Evolutionary conservation across 2,888 invertebrate genomes (phyloP), one percentile per base, ranked within the genome.

Genomic region (Caenorhabditis sp.): DNA sequence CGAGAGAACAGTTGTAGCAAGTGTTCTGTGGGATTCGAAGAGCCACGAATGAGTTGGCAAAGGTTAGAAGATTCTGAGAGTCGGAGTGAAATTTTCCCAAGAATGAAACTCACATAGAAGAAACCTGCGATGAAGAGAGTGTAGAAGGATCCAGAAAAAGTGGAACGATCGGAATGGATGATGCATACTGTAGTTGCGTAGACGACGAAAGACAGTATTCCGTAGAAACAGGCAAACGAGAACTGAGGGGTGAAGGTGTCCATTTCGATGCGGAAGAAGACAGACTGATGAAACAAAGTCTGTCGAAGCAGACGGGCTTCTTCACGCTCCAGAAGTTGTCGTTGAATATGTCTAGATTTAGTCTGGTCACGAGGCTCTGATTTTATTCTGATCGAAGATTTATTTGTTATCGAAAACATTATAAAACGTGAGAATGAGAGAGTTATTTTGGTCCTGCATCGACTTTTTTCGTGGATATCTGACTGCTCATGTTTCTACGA

Each of bases 101-200:
- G n/a, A n/a, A n/a, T n/a, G n/a, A n/a, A 61, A 26, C 67, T 67
- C 26, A 67, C 67, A n/a, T 32, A 55, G 20, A 40, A 8, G 18
- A 40, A 67, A 15, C 26, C 26, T 0, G 55, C 40, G n/a, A 44
- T 55, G 67, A 37, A 67, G 37, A 67, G 40, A 56, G n/a, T 58
- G 68, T 47, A 68, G 32, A 68, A 58, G 1, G 68, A 67, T 11
- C 67, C 55, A 18, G 37, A 37, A 35, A 67, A 67, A 0, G 15
- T 26, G 11, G 47, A 2, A 1, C 1, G 11, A 24, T 53, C 4
- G 24, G 13, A 20, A 1, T 62, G 28, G 5, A 72, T 62, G 13
- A 64, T 62, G 1, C 22, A 4, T n/a, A 64, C 55, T 1, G 56
- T 64, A 44, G 20, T n/a, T 1, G 28, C 44, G 61, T 71, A 71